These are phyloP conservation scores for Oligia strigilis DNA, from an alignment of 2,888 invertebrate genomes.

Conservation along the genomic window DNA sequence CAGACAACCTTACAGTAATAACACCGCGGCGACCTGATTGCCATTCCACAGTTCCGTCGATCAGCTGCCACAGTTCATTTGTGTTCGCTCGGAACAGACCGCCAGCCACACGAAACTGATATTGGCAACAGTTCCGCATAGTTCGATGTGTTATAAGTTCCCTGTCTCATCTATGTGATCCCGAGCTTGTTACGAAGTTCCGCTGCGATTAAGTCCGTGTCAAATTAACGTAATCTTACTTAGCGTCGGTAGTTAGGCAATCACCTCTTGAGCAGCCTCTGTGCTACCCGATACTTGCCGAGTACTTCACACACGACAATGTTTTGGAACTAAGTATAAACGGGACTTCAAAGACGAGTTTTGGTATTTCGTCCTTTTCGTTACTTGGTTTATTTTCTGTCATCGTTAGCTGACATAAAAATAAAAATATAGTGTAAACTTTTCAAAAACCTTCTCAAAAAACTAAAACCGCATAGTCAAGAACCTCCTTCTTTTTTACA, in stretches of 20 bases:
- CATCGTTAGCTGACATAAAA: neutral
- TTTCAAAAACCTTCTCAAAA: neutral
- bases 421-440: neutral
- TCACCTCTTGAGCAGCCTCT: constrained; percentile 49
- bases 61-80: constrained; percentile 35
- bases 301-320: constrained; percentile 25
- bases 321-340: constrained; percentile 14
- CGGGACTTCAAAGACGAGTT: constrained; percentile 12
- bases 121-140: constrained; percentile 25
- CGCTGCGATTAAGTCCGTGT: constrained; percentile 52
- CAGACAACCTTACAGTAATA: constrained; percentile 46
- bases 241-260: constrained; percentile 55
- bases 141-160: constrained; percentile 32
- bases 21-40: constrained; percentile 45
- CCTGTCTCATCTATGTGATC: constrained; percentile 43
- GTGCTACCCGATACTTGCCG: constrained; percentile 41
- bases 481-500: neutral
- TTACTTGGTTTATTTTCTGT: neutral
- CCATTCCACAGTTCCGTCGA: constrained; percentile 47
- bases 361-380: neutral
- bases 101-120: constrained; percentile 27
- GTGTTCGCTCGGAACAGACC: constrained; percentile 6
- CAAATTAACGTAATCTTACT: constrained; percentile 61
- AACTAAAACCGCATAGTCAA: neutral
- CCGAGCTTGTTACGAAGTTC: constrained; percentile 50